These are phyloP conservation scores for Galemys pyrenaicus DNA, from an alignment of 2,113 vertebrate genomes.

Conservation along the genomic window DNA sequence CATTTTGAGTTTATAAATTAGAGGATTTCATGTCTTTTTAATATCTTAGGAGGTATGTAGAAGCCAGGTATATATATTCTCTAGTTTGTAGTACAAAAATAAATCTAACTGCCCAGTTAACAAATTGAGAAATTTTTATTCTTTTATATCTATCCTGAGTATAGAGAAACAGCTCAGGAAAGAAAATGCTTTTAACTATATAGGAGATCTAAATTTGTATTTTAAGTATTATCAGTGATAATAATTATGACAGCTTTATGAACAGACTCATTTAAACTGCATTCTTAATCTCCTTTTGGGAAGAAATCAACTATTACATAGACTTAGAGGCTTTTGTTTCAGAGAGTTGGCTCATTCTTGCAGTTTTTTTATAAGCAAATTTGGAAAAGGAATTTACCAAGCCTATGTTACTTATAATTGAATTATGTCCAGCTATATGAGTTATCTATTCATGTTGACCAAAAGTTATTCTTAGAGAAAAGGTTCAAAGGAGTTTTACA, in stretches of 20 bases:
- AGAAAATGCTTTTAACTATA: constrained; percentile 46
- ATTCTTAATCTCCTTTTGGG: not conserved
- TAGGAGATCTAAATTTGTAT: constrained; percentile 35
- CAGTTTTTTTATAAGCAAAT: constrained; percentile 23
- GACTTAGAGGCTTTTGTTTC: not conserved
- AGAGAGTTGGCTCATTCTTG: not conserved
- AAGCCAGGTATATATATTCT: constrained; percentile 28
- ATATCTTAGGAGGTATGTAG: constrained; percentile 23
- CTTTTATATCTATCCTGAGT: constrained; percentile 30
- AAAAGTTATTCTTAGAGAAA: constrained; percentile 46
- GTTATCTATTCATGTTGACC: constrained; percentile 54
- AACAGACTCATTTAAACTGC: constrained; percentile 8
- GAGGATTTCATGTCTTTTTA: constrained; percentile 57
- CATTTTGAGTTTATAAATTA: constrained; percentile 82
- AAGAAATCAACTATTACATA: not conserved
- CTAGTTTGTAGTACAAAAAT: constrained; percentile 50
- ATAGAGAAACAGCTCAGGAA: constrained; percentile 35
- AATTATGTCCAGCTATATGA: constrained; percentile 39
- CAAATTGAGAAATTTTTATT: constrained; percentile 41
- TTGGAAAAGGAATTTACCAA: constrained; percentile 15
- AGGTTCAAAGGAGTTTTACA: not conserved
- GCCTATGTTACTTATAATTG: not conserved
- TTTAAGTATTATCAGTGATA: constrained; percentile 19
- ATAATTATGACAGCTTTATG: constrained; percentile 43
- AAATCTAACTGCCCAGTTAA: constrained; percentile 36